Evolutionary conservation across 2,797 vertebrate genomes (phyloP), one percentile per base, ranked within the genome.

Genomic region (Miichthys miiuy): DNA sequence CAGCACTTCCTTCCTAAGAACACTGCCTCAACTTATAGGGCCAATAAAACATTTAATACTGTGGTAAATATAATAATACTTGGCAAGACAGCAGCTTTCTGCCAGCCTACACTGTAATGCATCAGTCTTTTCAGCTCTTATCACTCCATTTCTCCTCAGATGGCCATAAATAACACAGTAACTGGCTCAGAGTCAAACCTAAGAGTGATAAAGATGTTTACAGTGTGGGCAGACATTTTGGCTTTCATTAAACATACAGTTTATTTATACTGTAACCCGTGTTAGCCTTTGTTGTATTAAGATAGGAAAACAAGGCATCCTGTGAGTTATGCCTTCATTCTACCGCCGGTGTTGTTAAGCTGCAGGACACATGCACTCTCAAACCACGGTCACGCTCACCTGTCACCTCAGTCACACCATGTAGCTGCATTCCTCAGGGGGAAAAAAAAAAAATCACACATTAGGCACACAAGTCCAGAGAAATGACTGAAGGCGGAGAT

Each of bases 1-100:
- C 47, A 48, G 52, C 51, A n/a, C 34, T 54, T 77, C 23, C 27
- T 50, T 77, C 21, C 18, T 13, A 2, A 10, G 38, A 75, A 30
- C 47, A 23, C 52, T 6, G 50, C 61, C 68, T 73, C 42, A 0
- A 48, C 56, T 51, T 61, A 68, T 17, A 61, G 1, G 12, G 27
- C 58, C 65, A 42, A 42, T 72, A 81, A 79, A 74, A 69, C 66
- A 76, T 77, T 77, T 69, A 77, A 78, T 17, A 46, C 30, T 10
- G 54, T 13, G 14, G 30, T 80, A 66, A 60, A 60, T 54, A 80
- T 81, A 66, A 63, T 52, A 72, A 69, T 51, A 55, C 69, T 80
- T 80, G 75, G 54, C 72, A 72, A 61, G 38, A 63, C n/a, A 25
- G 61, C 16, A 38, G 8, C 68, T 21, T 48, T 25, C 41, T 62